Percentiles rank a stretch among this genome's conserved stretches.
Evolutionary conservation across 2,113 vertebrate species (phyloP).

Genomic region (Sapayoa aenigma): DNA sequence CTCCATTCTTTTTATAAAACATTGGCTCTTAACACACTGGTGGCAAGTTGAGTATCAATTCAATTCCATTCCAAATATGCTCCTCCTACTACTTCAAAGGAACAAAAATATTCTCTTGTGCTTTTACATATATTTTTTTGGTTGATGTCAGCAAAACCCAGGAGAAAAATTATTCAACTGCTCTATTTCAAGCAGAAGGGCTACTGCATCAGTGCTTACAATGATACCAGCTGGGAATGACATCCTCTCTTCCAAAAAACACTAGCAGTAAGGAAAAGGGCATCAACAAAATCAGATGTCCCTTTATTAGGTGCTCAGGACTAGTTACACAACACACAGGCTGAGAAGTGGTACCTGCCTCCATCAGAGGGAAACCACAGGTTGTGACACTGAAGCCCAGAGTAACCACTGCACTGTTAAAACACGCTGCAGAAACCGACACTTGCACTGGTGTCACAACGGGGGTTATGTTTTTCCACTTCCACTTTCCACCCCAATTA

Average conservation of each 20-base stretch:
- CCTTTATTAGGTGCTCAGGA: background rate
- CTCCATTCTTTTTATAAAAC: background rate
- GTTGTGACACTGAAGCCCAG: background rate
- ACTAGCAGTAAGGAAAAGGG: background rate
- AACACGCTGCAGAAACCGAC: background rate
- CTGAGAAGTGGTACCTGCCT: background rate
- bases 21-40: background rate
- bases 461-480: background rate
- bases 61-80: background rate
- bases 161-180: background rate
- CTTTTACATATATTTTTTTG: background rate
- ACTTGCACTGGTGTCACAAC: background rate
- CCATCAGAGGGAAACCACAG: background rate
- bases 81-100: background rate
- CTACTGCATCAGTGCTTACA: background rate
- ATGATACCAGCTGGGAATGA: background rate
- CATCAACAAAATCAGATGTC: background rate
- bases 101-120: background rate
- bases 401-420: background rate
- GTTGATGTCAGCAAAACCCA: background rate
- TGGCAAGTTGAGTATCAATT: background rate
- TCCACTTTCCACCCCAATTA: background rate
- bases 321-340: too few species aligned
- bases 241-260: background rate
- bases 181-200: background rate